Evolutionary conservation across 1,140 invertebrate genomes (phyloP).

Genomic region (Amphibalanus amphitrite): DNA sequence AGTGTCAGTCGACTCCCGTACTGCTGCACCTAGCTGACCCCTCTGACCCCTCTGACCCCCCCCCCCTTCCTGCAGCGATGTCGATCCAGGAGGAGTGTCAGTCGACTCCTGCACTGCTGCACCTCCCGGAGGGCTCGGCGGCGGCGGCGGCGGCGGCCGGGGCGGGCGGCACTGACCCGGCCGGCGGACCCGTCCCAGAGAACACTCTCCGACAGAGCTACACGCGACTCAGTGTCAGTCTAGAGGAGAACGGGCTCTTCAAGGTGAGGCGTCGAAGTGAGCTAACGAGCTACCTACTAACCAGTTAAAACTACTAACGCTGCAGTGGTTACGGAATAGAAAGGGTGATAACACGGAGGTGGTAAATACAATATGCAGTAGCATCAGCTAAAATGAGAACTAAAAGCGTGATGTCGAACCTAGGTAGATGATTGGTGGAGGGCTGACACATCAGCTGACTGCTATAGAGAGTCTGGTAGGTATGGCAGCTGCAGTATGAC

Average conservation of each 20-base stretch:
- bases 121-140: slow-evolving; percentile 36
- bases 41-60: slow-evolving; percentile 13
- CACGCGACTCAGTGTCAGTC: slow-evolving; percentile 61
- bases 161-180: slow-evolving; percentile 15
- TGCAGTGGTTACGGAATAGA: too few relatives aligned
- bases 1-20: too few relatives aligned
- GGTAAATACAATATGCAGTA: too few relatives aligned
- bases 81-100: slow-evolving; percentile 60
- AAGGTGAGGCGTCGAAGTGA: slow-evolving; percentile 35
- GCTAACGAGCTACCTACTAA: too few relatives aligned
- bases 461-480: too few relatives aligned
- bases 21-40: slow-evolving; percentile 45
- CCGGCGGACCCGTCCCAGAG: slow-evolving; percentile 52
- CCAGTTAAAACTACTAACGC: too few relatives aligned
- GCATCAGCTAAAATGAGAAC: too few relatives aligned
- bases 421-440: too few relatives aligned
- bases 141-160: slow-evolving; percentile 19
- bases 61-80: slow-evolving; percentile 30
- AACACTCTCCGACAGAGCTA: slow-evolving; percentile 67
- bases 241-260: slow-evolving; percentile 65
- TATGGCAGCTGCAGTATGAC: too few relatives aligned
- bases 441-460: too few relatives aligned
- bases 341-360: too few relatives aligned
- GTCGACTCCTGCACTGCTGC: slow-evolving; percentile 57
- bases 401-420: too few relatives aligned